These are phyloP conservation scores for Cheilosia impressa DNA, from an alignment of 2,888 invertebrate genomes.

Conservation along the genomic window DNA sequence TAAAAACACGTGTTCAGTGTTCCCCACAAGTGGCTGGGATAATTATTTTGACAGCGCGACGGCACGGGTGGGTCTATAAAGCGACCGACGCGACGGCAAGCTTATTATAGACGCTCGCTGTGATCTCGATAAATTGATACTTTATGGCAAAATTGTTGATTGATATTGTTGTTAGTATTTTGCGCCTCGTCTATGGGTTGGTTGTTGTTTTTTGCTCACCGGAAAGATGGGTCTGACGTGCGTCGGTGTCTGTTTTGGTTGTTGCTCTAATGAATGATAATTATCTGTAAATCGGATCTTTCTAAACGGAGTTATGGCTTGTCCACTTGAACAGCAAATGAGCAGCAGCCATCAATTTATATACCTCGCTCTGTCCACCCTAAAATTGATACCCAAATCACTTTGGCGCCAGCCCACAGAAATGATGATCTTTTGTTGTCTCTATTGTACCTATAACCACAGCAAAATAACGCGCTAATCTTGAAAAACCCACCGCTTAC, in stretches of 20 bases:
- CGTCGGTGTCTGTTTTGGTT: not conserved
- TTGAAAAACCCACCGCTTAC: constrained; percentile 8
- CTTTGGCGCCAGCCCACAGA: constrained; percentile 30
- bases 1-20: constrained; percentile 56
- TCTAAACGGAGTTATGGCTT: not conserved
- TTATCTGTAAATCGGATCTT: constrained; percentile 1
- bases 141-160: constrained; percentile 63
- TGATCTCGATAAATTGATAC: constrained; percentile 63
- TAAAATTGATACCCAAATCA: constrained; percentile 25
- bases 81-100: constrained; percentile 8
- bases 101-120: constrained; percentile 23
- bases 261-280: constrained; percentile 26
- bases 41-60: constrained; percentile 71
- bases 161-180: constrained; percentile 29
- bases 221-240: not conserved
- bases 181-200: not conserved
- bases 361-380: not conserved
- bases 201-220: constrained; percentile 17
- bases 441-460: constrained; percentile 4
- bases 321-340: not conserved
- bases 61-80: not conserved
- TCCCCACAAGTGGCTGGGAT: constrained; percentile 68
- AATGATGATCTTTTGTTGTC: constrained; percentile 6
- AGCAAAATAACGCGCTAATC: constrained; percentile 17
- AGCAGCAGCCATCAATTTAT: not conserved